A percentile compares a stretch with the other conserved stretches of the same genome.
phyloP scores from a whole-genome alignment of 2,113 vertebrate genomes.

The Gallinago undulata region DNA sequence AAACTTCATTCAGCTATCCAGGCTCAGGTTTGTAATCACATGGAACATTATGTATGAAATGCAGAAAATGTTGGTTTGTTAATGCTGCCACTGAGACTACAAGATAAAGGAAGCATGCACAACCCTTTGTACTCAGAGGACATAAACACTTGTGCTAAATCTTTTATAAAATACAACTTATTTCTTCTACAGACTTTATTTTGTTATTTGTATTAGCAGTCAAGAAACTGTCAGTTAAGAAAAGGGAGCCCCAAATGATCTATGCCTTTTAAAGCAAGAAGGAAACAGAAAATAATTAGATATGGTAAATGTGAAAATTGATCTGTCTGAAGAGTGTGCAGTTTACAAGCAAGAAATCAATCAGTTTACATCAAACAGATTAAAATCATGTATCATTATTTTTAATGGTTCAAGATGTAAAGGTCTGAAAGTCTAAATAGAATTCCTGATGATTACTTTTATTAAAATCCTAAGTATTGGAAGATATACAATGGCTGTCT shows the following conservation, averaged over 20 bases:
- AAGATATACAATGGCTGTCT: constrained; percentile 36
- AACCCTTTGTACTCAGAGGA: constrained; percentile 26
- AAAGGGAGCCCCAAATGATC: constrained; percentile 29
- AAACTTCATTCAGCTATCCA: constrained; percentile 14
- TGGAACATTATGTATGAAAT: constrained; percentile 44
- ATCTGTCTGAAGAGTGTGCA: constrained; percentile 62
- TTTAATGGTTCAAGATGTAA: constrained; percentile 66
- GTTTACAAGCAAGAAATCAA: constrained; percentile 72
- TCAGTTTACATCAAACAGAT: constrained; percentile 69
- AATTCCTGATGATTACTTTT: constrained; percentile 60
- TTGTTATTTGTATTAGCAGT: constrained; percentile 59
- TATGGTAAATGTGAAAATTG: constrained; percentile 73
- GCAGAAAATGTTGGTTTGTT: constrained; percentile 46
- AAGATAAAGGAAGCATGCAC: constrained; percentile 34
- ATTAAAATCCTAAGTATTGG: constrained; percentile 59
- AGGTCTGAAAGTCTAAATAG: constrained; percentile 65
- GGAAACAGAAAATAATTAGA: constrained; percentile 70
- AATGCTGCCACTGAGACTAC: constrained; percentile 2
- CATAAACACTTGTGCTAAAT: constrained; percentile 16
- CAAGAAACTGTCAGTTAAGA: constrained; percentile 11
- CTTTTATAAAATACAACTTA: constrained; percentile 47
- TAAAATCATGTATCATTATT: constrained; percentile 74
- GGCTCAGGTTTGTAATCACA: constrained; percentile 32
- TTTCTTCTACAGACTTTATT: constrained; percentile 38
- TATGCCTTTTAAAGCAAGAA: constrained; percentile 45